phyloP scores from a whole-genome alignment of 2,888 invertebrate species.

The Rhagonycha lutea region DNA sequence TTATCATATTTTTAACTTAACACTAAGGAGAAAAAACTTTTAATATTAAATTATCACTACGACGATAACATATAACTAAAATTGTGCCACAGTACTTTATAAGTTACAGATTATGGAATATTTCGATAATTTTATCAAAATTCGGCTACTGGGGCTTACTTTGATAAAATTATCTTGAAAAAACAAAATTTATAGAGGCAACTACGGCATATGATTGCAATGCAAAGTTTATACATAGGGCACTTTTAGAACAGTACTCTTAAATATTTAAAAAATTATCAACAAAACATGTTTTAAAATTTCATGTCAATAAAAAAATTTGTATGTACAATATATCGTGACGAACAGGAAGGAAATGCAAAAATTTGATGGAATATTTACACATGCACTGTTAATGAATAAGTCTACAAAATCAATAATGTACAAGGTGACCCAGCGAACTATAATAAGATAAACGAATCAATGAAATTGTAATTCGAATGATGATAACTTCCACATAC shows the following conservation, averaged over 20 bases:
- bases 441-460: no score
- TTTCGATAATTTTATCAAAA: not conserved
- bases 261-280: slow-evolving; percentile 20
- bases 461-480: no score
- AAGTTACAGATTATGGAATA: not conserved
- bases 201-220: slow-evolving; percentile 46
- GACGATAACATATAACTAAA: not conserved
- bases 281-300: slow-evolving; percentile 10
- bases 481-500: no score
- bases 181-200: slow-evolving; percentile 39
- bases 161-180: not conserved
- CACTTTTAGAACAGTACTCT: slow-evolving; percentile 34
- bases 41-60: not conserved
- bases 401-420: not conserved
- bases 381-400: not conserved
- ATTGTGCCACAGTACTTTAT: not conserved
- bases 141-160: not conserved
- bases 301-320: not conserved
- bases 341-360: not conserved
- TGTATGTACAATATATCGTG: not conserved
- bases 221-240: slow-evolving; percentile 39
- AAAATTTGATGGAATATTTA: not conserved
- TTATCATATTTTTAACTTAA: not conserved
- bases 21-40: not conserved
- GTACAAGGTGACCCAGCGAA: no score